Percentiles rank a stretch among this genome's conserved stretches.
phyloP scores from a whole-genome alignment of 2,888 invertebrate genomes.

The Zaprionus bogoriensis region DNA sequence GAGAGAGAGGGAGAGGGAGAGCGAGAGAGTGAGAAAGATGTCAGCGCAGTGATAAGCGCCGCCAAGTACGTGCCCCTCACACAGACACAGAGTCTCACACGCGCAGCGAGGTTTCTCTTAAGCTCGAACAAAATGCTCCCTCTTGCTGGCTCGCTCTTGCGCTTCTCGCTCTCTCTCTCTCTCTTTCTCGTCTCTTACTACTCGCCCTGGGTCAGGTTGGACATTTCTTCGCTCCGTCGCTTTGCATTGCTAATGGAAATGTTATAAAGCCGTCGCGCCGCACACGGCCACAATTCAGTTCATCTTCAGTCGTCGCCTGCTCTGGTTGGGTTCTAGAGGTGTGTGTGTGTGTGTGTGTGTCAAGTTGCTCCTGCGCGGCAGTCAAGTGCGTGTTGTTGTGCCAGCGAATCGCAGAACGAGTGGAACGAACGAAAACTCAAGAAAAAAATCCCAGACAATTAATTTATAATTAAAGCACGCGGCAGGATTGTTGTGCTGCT shows the following conservation, averaged over 20 bases:
- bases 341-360: conserved; percentile 29
- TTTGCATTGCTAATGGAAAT: conserved; percentile 71
- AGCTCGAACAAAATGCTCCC: conserved; percentile 9
- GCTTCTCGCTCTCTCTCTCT: conserved; percentile 15
- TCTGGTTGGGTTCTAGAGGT: conserved; percentile 53
- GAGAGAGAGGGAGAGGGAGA: neutral
- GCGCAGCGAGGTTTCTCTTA: conserved; percentile 39
- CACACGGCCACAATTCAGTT: conserved; percentile 80
- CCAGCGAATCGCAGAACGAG: conserved; percentile 12
- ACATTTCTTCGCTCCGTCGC: conserved; percentile 55
- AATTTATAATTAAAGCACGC: conserved; percentile 31
- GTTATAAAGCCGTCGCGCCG: conserved; percentile 80
- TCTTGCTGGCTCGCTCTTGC: conserved; percentile 11
- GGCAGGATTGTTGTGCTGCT: conserved; percentile 39
- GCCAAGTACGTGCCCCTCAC: conserved; percentile 60
- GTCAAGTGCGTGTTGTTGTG: neutral
- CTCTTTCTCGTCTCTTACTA: neutral
- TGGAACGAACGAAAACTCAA: neutral
- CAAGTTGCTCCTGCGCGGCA: too few relatives aligned
- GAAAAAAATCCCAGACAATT: conserved; percentile 10
- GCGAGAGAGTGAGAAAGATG: conserved; percentile 32
- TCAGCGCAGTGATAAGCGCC: conserved; percentile 51
- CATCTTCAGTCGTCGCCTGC: conserved; percentile 79
- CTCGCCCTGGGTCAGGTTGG: conserved; percentile 51
- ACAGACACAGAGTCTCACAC: neutral